Evolutionary conservation across 1,140 invertebrate species (phyloP), one percentile per base, ranked within the genome.

Genomic region (Drosophila albomicans): DNA sequence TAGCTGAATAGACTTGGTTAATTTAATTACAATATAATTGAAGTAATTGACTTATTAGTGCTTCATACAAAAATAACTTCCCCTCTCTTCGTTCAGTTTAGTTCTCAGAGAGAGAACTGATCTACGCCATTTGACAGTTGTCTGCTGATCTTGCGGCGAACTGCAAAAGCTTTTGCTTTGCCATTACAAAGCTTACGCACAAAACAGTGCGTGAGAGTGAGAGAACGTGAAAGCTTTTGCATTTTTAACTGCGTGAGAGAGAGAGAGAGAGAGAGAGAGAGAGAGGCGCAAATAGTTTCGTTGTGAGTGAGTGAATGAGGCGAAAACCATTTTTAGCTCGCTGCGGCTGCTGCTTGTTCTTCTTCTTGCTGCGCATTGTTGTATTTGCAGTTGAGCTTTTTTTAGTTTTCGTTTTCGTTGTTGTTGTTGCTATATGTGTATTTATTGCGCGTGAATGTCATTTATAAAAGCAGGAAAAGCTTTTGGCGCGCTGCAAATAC

Each of bases 391-490:
- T 89, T 65, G 78, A 86, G 82, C 70, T 84, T 88, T 88, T 75
- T 88, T 82, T 63, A 28, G 25, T 56, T 56, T 32, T 32, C 5
- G 52, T 13, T 32, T 5, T 52, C 10, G 59, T 72, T 78, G 46
- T n/a, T 52, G 48, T 15, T 70, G 64, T 32, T 61, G 62, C 38
- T 46, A 38, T 77, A 38, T 63, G 70, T 75, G 73, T 84, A 84
- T 89, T 89, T 85, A 78, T 75, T 88, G 86, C 86, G 81, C 85
- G 85, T 89, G 85, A 89, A 89, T 89, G 85, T 86, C 85, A 89
- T 89, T 89, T 90, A 72, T 54, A 79, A 73, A 57, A 81, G 78
- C 78, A 75, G 67, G 51, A 88, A 89, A 88, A 90, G 84, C 84
- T 90, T 82, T 25, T 75, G 3, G 58, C 79, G 73, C 58, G 75